Percentiles rank a stretch among this genome's conserved stretches.
Conservation (phyloP, 1,140 invertebrate genomes). For the Calliopsis andreniformis region DNA sequence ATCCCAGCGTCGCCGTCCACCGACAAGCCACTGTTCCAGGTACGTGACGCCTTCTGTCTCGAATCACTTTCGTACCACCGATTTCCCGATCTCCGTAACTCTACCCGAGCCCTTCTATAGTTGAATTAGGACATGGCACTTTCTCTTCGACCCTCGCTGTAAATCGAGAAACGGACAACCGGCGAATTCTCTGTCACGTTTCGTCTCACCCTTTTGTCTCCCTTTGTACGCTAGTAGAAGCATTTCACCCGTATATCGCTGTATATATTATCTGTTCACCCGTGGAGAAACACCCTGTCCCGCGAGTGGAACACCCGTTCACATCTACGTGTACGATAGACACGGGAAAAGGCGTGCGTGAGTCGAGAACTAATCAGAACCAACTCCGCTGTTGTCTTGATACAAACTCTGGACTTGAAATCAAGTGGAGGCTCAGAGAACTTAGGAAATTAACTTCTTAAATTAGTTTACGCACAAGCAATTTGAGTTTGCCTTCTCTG, state of each 20-base stretch:
- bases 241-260: conserved; percentile 34
- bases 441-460: too few species aligned
- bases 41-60: conserved; percentile 66
- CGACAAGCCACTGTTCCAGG: conserved; percentile 86
- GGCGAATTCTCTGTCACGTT: neutral
- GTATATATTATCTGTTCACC: conserved; percentile 51
- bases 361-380: neutral
- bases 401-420: too few species aligned
- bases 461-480: too few species aligned
- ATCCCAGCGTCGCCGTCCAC: conserved; percentile 85
- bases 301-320: neutral
- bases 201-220: conserved; percentile 15
- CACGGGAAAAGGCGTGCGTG: neutral
- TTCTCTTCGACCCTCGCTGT: conserved; percentile 28
- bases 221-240: conserved; percentile 39
- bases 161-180: conserved; percentile 37
- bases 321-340: conserved; percentile 10
- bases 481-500: too few species aligned
- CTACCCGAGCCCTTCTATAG: conserved; percentile 20
- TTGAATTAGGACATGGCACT: conserved; percentile 39
- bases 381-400: too few species aligned
- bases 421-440: too few species aligned
- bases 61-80: too few species aligned
- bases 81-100: conserved; percentile 19
- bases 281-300: conserved; percentile 2